Evolutionary conservation across 1,140 invertebrate species (phyloP).

Genomic region (Dinoponera quadriceps): DNA sequence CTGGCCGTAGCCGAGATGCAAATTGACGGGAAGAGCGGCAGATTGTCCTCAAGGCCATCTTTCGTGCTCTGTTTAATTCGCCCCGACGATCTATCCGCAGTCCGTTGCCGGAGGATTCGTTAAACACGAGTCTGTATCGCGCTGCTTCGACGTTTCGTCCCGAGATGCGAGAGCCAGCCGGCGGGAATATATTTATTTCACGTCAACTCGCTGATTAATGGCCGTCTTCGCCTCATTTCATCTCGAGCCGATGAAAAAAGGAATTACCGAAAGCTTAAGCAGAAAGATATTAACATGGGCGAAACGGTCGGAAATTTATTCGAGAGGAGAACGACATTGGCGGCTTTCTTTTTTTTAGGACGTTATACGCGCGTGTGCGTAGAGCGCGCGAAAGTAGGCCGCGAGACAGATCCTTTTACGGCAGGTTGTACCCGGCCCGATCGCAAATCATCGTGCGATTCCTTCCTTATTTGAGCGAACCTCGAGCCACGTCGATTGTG

Average conservation of each 20-base stretch:
- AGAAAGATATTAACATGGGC: too few relatives aligned
- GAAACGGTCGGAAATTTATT: neutral
- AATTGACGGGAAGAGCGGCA: constrained; percentile 47
- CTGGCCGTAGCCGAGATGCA: constrained; percentile 46
- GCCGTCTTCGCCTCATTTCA: too few relatives aligned
- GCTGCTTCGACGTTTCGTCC: neutral
- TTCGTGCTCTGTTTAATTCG: constrained; percentile 43
- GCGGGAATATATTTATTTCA: too few relatives aligned
- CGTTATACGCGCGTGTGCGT: neutral
- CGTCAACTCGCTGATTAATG: too few relatives aligned
- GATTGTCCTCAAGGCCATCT: constrained; percentile 60
- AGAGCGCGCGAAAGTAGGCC: constrained; percentile 81
- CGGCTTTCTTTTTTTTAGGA: neutral
- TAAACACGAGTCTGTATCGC: constrained; percentile 5
- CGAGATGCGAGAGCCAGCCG: too few relatives aligned
- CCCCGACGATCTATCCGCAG: constrained; percentile 28
- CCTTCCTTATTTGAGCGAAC: constrained; percentile 65
- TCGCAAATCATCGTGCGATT: constrained; percentile 54
- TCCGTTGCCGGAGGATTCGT: neutral
- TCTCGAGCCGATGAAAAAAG: too few relatives aligned
- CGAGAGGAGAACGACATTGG: neutral
- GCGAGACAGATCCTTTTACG: constrained; percentile 80
- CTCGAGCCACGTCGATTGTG: neutral
- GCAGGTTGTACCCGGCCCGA: constrained; percentile 75
- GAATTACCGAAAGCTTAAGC: too few relatives aligned